Evolutionary conservation across 1,140 invertebrate species (phyloP), one percentile per base, ranked within the genome.

Genomic region (Diorhabda elongata): DNA sequence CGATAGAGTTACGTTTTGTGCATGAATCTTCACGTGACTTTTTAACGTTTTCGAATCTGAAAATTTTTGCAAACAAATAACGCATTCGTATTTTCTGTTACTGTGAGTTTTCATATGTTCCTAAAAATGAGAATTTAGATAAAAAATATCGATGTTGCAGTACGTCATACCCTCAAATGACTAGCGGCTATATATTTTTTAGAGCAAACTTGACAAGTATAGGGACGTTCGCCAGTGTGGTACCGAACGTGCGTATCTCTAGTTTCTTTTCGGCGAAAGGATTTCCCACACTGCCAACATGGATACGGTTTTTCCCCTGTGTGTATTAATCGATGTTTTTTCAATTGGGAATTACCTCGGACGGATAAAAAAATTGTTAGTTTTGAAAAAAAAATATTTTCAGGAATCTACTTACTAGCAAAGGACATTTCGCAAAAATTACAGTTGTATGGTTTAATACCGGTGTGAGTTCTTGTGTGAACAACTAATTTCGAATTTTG

Each of bases 161-260:
- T 26, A 26, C 26, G 26, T 68, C 70, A 66, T 72, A 78, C 76
- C 64, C 77, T 70, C 66, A 80, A 74, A 71, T 80, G 76, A 45
- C 76, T 78, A 6, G 73, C 75, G 2, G 77, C 77, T 41, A 78
- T 77, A 67, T 81, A 81, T 62, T 77, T 77, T 74, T 88, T 88
- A 2, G 82, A 78, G 75, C 88, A 89, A 0, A 85, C 82, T 0
- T 81, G 82, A 71, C 87, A 89, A 2, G 83, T 81, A 75, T 85
- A 89, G 0, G 87, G 87, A 44, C 86, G 79, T 75, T 89, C 89
- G 3, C 91, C 91, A 4, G 88, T 90, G 77, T 93, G 90, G 8
- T 87, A 81, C 74, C 87, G 85, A n/a, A 85, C 79, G 73, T 88
- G 87, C 47, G 87, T 87, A 70, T 87, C 87, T 4, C 80, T 72